Base-by-base conservation (phyloP, 2,113 vertebrate genomes). In the Dasyurus viverrinus region DNA sequence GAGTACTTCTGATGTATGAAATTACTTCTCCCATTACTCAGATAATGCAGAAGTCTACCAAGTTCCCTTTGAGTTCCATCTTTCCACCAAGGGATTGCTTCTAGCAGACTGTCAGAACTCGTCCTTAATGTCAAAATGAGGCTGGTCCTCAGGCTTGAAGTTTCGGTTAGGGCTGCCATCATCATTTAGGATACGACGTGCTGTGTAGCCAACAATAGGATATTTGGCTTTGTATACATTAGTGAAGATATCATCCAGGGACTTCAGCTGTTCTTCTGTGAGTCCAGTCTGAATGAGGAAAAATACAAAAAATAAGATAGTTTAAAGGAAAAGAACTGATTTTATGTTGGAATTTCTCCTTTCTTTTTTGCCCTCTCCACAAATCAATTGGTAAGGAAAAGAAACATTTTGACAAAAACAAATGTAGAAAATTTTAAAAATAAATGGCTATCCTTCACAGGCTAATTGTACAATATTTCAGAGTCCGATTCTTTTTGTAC, bases 151-250 rank as follows among this genome's bases (percentile, higher is more conserved):
- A 0, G 99, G 99, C 98, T 98, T 99, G 94, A 99, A 99, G 98
- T 99, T 97, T 93, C 98, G 91, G 96, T 99, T 99, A 96, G 99
- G 99, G 96, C 99, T 99, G 90, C 99, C 99, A 0, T 99, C 99
- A 54, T 99, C 97, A 0, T 99, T 99, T 96, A 99, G 99, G 95
- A 99, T 99, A 30, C 99, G 98, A 8, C 98, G 98, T 8, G 99
- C 99, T 0, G 99, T 99, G 98, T 99, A 99, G 93, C 99, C 99
- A 24, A 99, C 99, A 10, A 99, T 99, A 53, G 99, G 99, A 30
- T 99, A 99, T 92, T 99, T 99, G 91, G 98, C 97, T 98, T 99
- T 99, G 98, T 99, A 99, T 2, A 99, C 99, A 30, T 97, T 99
- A 97, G 98, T 99, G 98, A 99, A 99, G 53, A 99, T 94, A 0